Evolutionary conservation across 1,140 invertebrate genomes (phyloP), one percentile per base, ranked within the genome.

Genomic region (Aphelinus atriplicis): DNA sequence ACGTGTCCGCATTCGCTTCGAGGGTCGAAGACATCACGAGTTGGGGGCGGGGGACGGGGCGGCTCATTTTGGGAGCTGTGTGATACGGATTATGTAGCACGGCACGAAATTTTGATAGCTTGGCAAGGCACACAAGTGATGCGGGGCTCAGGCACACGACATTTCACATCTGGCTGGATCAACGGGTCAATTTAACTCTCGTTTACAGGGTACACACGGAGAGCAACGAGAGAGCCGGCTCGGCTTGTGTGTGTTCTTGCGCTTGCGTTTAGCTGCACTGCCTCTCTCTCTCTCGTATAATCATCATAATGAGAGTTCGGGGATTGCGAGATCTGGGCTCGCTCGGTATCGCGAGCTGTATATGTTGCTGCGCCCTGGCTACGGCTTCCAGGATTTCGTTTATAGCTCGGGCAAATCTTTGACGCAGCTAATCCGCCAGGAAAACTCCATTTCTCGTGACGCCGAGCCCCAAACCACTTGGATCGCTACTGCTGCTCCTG

Each of bases 181-280:
- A 75, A 70, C 60, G 58, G 73, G 60, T 75, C 61, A 65, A 75
- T 75, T 75, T 62, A 69, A 70, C 67, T 75, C 67, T 48, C 58
- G 73, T 75, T 75, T 75, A 53, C 53, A 56, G 60, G 50, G 73
- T 53, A 43, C 47, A 73, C 53, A 58, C 66, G 26, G 26, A 26
- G 26, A 26, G 26, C 26, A 26, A 26, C 26, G 26, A 0, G 26
- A 26, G 26, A 26, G 26, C 26, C 26, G 26, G 26, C 26, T 26
- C 26, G 26, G 26, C 26, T 26, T 26, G 26, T 26, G 26, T n/a
- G 56, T n/a, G 58, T 43, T 42, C 58, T 26, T 26, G 26, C 26
- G 26, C 26, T 26, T 26, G 26, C 26, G 26, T 26, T 26, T 26
- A 26, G 26, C 26, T 26, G 26, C 0, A 26, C 26, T 26, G 10